These are phyloP conservation scores for Mesembrinibis cayennensis DNA, from an alignment of 2,113 vertebrate genomes.

Conservation along the genomic window DNA sequence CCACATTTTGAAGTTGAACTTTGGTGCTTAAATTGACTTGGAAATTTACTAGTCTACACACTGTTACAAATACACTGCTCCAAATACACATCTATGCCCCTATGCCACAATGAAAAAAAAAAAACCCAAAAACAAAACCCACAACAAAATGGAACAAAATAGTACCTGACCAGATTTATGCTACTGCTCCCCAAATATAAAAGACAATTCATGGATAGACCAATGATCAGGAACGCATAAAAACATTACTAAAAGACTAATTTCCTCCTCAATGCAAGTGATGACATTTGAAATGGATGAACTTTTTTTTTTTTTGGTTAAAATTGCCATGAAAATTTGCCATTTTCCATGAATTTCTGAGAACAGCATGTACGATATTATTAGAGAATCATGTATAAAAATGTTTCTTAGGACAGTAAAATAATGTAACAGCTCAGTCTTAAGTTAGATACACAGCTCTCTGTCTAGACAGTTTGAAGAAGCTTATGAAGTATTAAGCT, in stretches of 20 bases:
- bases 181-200: neutral
- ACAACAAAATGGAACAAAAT: neutral
- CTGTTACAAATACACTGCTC: neutral
- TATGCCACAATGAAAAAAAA: neutral
- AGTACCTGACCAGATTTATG: neutral
- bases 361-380: neutral
- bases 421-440: neutral
- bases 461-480: neutral
- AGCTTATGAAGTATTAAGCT: neutral
- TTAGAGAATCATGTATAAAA: neutral
- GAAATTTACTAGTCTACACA: neutral
- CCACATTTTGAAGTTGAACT: neutral
- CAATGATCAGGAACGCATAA: neutral
- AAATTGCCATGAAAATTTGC: neutral
- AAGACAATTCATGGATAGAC: neutral
- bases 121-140: neutral
- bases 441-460: neutral
- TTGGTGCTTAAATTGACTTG: neutral
- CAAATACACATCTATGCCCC: neutral
- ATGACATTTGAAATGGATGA: neutral
- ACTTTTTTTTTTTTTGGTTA: neutral
- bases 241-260: neutral
- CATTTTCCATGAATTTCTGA: neutral
- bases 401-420: neutral
- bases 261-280: neutral